Conservation (phyloP, 2,888 invertebrate genomes). For the Idaea biselata region DNA sequence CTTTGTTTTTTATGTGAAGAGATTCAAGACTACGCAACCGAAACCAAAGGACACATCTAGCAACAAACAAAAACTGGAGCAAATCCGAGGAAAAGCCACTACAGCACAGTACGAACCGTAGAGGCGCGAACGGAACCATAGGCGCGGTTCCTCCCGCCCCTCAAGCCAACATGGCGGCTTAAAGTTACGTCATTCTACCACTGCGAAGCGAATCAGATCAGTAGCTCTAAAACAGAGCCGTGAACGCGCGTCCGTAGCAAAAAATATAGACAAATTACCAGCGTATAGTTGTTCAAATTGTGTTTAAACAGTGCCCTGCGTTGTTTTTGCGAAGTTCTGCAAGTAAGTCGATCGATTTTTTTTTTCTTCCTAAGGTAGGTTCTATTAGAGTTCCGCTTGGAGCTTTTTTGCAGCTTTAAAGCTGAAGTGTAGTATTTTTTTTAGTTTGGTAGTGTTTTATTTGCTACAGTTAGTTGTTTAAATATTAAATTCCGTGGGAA, state of each 20-base stretch:
- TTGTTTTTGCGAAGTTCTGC: constrained; percentile 37
- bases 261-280: neutral
- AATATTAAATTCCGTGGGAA: neutral
- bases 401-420: neutral
- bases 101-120: constrained; percentile 24
- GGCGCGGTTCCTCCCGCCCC: constrained; percentile 37
- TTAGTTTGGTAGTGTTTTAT: neutral
- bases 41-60: neutral
- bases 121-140: constrained; percentile 52
- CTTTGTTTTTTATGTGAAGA: no score
- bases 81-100: neutral
- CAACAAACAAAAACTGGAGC: neutral
- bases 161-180: constrained; percentile 66
- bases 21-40: no score
- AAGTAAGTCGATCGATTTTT: neutral
- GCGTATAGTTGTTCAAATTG: constrained; percentile 19
- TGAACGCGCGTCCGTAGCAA: constrained; percentile 38
- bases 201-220: constrained; percentile 75
- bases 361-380: neutral
- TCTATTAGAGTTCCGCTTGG: neutral
- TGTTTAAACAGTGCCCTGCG: constrained; percentile 45
- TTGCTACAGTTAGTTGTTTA: constrained; percentile 10
- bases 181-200: constrained; percentile 73
- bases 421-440: neutral
- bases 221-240: constrained; percentile 58